phyloP scores from a whole-genome alignment of 2,888 invertebrate genomes.

The Malthinus flaveolus region DNA sequence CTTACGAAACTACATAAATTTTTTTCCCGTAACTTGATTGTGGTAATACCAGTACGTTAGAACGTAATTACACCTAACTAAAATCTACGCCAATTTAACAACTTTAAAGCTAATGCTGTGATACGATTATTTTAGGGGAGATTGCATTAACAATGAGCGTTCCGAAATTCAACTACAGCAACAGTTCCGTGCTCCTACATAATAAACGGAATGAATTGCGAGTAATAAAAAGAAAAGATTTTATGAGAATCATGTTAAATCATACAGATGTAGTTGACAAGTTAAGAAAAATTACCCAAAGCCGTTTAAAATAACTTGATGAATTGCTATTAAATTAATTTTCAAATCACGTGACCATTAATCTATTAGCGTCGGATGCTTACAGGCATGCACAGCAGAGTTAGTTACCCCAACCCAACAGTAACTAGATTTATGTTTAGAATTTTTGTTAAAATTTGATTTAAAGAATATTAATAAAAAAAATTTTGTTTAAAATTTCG shows the following conservation, averaged over 20 bases:
- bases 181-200: constrained; percentile 59
- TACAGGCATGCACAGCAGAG: neutral
- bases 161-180: constrained; percentile 53
- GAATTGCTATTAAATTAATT: neutral
- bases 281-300: constrained; percentile 1
- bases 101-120: no score
- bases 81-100: no score
- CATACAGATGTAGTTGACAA: constrained; percentile 1
- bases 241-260: constrained; percentile 17
- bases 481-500: no score
- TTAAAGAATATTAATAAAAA: no score
- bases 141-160: constrained; percentile 57
- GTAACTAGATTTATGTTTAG: no score
- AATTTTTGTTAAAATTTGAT: no score
- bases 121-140: constrained; percentile 42
- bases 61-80: no score
- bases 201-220: constrained; percentile 49
- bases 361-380: constrained; percentile 11
- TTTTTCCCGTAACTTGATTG: no score
- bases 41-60: no score
- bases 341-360: constrained; percentile 8
- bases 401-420: neutral
- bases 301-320: constrained; percentile 4
- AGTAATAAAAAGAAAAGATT: constrained; percentile 12
- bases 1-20: no score